A percentile compares a stretch with the other conserved stretches of the same genome.
phyloP scores from a whole-genome alignment of 2,113 vertebrate genomes.

The Pimephales promelas region DNA sequence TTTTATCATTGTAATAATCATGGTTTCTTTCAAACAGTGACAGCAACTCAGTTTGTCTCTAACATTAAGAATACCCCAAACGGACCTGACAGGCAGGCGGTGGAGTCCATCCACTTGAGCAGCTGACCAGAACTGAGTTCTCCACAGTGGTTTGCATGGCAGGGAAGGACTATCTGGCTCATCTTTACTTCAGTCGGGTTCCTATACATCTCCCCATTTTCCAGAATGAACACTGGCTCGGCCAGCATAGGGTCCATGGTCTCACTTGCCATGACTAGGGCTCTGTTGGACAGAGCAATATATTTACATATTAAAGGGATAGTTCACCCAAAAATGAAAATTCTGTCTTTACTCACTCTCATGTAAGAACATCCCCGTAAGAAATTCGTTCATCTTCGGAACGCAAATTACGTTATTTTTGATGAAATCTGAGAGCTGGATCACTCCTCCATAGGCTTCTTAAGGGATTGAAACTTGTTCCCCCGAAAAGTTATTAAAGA shows the following conservation, averaged over 20 bases:
- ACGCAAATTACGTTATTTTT: no score
- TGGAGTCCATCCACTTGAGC: conserved; percentile 97
- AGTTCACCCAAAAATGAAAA: no score
- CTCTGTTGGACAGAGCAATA: conserved; percentile 32
- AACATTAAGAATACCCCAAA: not conserved
- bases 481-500: no score
- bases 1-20: no score
- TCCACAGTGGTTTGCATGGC: conserved; percentile 88
- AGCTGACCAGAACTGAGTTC: conserved; percentile 91
- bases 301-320: not conserved
- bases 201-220: conserved; percentile 68
- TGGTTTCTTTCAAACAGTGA: not conserved
- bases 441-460: no score
- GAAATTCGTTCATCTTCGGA: no score
- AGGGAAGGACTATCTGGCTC: conserved; percentile 95
- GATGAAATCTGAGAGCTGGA: no score
- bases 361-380: no score
- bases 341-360: no score
- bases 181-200: conserved; percentile 94
- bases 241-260: conserved; percentile 37
- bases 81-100: conserved; percentile 91
- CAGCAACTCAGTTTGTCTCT: not conserved
- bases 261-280: conserved; percentile 62
- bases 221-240: conserved; percentile 62
- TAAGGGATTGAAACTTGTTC: no score